A percentile compares a stretch with the other conserved stretches of the same genome.
These are phyloP conservation scores for Tursiops truncatus DNA, from an alignment of 2,113 vertebrate genomes.

Conservation along the genomic window DNA sequence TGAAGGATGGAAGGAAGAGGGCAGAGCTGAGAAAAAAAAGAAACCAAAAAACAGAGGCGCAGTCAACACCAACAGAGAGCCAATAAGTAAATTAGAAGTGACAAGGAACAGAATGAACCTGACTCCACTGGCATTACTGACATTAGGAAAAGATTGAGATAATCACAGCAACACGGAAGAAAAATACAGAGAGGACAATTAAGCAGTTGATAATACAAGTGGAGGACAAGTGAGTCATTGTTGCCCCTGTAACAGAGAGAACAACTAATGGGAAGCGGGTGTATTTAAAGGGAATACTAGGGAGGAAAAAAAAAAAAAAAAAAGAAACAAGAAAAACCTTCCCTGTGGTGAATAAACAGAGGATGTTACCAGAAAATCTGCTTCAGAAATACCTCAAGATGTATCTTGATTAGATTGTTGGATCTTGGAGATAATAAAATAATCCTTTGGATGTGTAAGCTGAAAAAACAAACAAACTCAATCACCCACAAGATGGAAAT, in stretches of 20 bases:
- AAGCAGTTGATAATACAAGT: fast-evolving
- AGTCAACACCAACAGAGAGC: fast-evolving
- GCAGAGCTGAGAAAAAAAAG: background rate
- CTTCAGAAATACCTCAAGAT: background rate
- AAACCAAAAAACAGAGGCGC: too few relatives aligned
- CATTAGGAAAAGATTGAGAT: fast-evolving
- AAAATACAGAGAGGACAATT: fast-evolving
- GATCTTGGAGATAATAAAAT: background rate
- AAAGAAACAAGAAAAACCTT: fast-evolving
- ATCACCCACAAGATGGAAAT: fast-evolving
- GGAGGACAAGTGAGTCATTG: fast-evolving
- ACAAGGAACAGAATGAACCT: background rate
- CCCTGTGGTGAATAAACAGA: fast-evolving
- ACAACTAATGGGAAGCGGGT: too few relatives aligned
- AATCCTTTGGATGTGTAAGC: background rate
- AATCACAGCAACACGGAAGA: fast-evolving
- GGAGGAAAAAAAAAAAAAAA: too few relatives aligned
- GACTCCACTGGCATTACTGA: background rate
- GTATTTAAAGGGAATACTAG: fast-evolving
- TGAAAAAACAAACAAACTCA: too few relatives aligned
- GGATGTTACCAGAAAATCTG: background rate
- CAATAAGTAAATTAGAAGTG: background rate
- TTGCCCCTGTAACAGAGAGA: background rate
- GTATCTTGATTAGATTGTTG: background rate
- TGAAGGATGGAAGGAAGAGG: background rate